Evolutionary conservation across 1,140 invertebrate genomes (phyloP).

Genomic region (Sarcophaga bullata): DNA sequence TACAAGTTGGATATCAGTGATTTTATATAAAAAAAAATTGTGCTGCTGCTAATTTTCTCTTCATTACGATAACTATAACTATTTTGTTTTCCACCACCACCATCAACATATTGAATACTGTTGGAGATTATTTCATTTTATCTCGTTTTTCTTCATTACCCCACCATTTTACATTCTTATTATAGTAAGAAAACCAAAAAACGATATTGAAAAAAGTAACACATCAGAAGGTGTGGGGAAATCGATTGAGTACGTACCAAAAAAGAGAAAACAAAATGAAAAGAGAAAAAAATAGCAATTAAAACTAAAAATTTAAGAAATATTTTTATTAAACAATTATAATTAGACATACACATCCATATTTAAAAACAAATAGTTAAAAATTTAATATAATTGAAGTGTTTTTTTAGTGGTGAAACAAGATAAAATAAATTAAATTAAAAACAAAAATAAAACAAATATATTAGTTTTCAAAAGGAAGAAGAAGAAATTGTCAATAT

Average conservation of each 20-base stretch:
- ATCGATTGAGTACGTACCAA: constrained; percentile 47
- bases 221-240: constrained; percentile 45
- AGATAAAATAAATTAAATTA: constrained; percentile 29
- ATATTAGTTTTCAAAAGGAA: not conserved
- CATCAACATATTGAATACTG: not conserved
- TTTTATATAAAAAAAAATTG: not conserved
- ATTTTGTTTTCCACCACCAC: not conserved
- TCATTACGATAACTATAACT: not conserved
- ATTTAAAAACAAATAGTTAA: not conserved
- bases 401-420: not conserved
- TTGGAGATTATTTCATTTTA: not conserved
- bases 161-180: too few species aligned
- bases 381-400: constrained; percentile 18
- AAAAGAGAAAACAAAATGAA: not conserved
- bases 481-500: constrained; percentile 25
- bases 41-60: constrained; percentile 22
- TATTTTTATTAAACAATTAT: constrained; percentile 5
- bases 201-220: constrained; percentile 18
- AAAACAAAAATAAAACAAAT: not conserved
- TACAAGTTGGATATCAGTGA: not conserved
- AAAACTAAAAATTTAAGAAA: not conserved
- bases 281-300: constrained; percentile 36
- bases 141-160: constrained; percentile 27
- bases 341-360: not conserved
- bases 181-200: constrained; percentile 7